Base-by-base conservation (phyloP, 2,888 invertebrate species). In the Troides helena region DNA sequence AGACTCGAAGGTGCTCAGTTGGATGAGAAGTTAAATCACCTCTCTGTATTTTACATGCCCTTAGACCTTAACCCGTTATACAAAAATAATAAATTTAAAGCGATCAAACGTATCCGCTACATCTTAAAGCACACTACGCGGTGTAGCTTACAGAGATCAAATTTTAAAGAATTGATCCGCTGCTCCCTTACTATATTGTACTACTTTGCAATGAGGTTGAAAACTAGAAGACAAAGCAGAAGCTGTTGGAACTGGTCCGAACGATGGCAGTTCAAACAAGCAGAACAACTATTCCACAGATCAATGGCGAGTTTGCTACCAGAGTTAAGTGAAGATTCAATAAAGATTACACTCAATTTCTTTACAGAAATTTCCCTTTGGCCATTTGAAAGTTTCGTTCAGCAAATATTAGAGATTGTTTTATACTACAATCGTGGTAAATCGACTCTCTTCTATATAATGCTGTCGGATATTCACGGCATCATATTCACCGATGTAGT, bases 171-270 rank as follows among this genome's bases (percentile, higher is more conserved):
- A 18, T 59, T 88, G 0, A 62, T 87, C 0, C 60, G 80, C n/a
- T 85, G 85, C 67, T 76, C 86, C n/a, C 71, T 89, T 25, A 83
- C 84, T 0, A 58, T 84, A 14, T 74, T 88, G 0, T 88, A 86
- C 70, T 87, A 83, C 70, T 88, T 87, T 66, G 88, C 87, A 2
- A 88, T 87, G 88, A 76, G 81, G 10, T 71, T 88, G 8, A 88
- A 85, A 77, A 63, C 83, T n/a, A 82, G 76, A 57, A 76, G 72
- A 61, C 64, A 80, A 1, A 78, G 75, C 2, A 80, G 84, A 0
- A 78, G 71, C 53, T 75, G 75, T 70, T 81, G 81, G 79, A 71
- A 74, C 63, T 81, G 81, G 79, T 80, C 78, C 43, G 79, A 78
- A 0, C 80, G 78, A 62, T 79, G 81, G 68, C 75, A 79, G n/a